These are phyloP conservation scores for Orycteropus afer DNA, from an alignment of 2,113 vertebrate genomes.

Conservation along the genomic window DNA sequence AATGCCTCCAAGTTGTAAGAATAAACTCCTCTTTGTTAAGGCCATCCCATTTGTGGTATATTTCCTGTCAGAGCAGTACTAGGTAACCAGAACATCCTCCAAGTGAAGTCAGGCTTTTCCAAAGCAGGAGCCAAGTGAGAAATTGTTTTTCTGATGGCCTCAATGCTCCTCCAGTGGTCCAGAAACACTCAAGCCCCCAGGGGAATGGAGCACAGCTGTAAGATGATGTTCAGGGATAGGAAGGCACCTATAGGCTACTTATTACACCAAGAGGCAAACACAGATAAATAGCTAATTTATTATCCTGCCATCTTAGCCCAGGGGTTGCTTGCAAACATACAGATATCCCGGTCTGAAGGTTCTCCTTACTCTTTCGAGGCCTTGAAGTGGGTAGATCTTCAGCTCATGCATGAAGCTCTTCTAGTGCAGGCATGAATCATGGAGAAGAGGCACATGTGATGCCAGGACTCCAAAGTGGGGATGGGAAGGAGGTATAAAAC, in stretches of 20 bases:
- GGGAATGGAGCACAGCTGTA: not conserved
- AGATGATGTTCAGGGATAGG: too few species aligned
- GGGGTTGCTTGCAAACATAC: not conserved
- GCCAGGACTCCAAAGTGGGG: not conserved
- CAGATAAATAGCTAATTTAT: fast-evolving
- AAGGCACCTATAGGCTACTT: not conserved
- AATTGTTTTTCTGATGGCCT: not conserved
- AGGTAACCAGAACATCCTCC: too few species aligned
- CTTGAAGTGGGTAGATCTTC: not conserved
- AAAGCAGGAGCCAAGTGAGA: not conserved
- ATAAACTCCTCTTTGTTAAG: too few species aligned
- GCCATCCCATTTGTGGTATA: too few species aligned
- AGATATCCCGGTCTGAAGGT: not conserved
- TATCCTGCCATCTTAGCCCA: not conserved
- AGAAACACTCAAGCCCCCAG: not conserved
- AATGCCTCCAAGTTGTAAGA: too few species aligned
- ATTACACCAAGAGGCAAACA: not conserved
- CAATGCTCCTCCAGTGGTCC: not conserved
- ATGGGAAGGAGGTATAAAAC: not conserved
- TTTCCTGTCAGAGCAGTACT: too few species aligned
- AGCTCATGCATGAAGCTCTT: not conserved
- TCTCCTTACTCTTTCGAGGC: not conserved
- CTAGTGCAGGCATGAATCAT: not conserved
- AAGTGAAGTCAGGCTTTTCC: not conserved
- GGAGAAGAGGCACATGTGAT: not conserved